Evolutionary conservation across 2,888 invertebrate genomes (phyloP).

Genomic region (Melinopterus prodromus): DNA sequence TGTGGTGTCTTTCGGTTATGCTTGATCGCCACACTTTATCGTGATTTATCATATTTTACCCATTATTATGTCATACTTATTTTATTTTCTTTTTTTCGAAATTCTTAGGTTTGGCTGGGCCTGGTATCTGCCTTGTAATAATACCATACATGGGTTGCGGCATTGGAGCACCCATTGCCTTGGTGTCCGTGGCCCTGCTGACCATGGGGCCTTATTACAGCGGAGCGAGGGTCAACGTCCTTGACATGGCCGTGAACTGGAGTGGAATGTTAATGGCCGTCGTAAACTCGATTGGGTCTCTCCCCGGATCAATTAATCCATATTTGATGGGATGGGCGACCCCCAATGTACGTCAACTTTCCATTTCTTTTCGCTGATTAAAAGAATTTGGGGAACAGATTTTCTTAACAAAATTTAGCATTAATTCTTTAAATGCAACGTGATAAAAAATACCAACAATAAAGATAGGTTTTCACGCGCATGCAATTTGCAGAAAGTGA

Average conservation of each 20-base stretch:
- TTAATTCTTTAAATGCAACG: too few relatives aligned
- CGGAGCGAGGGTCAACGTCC: conserved; percentile 71
- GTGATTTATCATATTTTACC: too few relatives aligned
- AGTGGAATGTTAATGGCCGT: conserved; percentile 71
- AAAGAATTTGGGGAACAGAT: not conserved
- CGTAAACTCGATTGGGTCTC: conserved; percentile 66
- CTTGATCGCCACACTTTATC: too few relatives aligned
- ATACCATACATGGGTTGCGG: not conserved
- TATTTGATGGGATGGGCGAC: not conserved
- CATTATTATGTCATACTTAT: not conserved
- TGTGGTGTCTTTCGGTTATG: too few relatives aligned
- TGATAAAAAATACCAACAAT: too few relatives aligned
- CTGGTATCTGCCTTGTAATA: not conserved
- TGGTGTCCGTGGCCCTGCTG: conserved; percentile 65
- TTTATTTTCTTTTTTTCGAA: not conserved
- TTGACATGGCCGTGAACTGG: conserved; percentile 71
- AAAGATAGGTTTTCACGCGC: too few relatives aligned
- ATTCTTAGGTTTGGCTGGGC: not conserved
- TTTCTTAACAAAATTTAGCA: not conserved
- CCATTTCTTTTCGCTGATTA: not conserved
- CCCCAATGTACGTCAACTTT: not conserved
- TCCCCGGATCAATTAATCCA: conserved; percentile 56
- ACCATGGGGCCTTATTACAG: conserved; percentile 76
- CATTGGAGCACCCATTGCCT: not conserved
- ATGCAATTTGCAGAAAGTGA: too few relatives aligned